Evolutionary conservation across 2,113 vertebrate species (phyloP).

Genomic region (Callospermophilus lateralis): DNA sequence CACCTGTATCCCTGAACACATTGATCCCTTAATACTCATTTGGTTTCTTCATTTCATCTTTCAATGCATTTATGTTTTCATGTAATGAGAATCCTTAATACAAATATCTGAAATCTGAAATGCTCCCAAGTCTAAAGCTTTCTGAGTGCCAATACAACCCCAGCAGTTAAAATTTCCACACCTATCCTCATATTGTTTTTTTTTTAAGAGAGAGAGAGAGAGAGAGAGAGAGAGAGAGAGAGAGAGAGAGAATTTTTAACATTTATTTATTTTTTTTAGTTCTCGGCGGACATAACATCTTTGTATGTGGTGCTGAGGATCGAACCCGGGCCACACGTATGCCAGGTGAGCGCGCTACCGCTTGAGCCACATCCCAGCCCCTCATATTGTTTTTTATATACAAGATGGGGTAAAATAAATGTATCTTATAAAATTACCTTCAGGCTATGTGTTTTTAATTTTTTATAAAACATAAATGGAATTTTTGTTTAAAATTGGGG

Average conservation of each 20-base stretch:
- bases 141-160: not conserved
- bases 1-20: no score
- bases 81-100: not conserved
- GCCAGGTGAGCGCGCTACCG: no score
- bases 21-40: not conserved
- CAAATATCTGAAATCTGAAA: not conserved
- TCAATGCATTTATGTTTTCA: not conserved
- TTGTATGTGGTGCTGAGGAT: no score
- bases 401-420: not conserved
- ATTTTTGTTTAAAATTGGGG: not conserved
- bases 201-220: no score
- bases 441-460: not conserved
- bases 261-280: no score
- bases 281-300: no score
- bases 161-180: not conserved
- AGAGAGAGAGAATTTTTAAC: no score
- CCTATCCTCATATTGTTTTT: not conserved
- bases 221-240: no score
- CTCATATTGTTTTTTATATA: not conserved
- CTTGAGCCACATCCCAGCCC: no score
- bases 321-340: no score
- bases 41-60: not conserved
- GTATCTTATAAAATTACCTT: not conserved
- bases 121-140: not conserved
- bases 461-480: fast-evolving